Evolutionary conservation across 1,140 invertebrate species (phyloP), one percentile per base, ranked within the genome.

Genomic region (Aphis gossypii): DNA sequence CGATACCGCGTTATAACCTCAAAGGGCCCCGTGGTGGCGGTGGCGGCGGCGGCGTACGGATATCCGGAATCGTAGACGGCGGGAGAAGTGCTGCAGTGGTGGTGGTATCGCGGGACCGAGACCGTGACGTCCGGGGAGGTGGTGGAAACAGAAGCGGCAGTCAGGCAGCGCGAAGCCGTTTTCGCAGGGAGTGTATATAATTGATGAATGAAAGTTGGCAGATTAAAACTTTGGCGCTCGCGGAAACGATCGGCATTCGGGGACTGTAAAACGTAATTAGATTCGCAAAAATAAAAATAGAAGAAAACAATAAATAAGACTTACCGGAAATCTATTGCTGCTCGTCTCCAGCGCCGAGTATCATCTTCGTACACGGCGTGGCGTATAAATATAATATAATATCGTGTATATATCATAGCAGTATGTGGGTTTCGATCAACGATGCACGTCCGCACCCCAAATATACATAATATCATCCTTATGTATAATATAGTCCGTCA

Each of bases 161-260:
- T 14, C 46, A 30, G 48, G 48, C 25, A 11, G 48, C 25, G 44
- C 9, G 11, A 35, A 30, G 38, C 60, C 25, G 91, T 92, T 92
- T 92, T 83, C 82, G 68, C 82, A 30, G 68, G 68, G 82, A 84
- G 82, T 93, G 60, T 76, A 76, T 76, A 76, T 76, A 93, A 93
- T 93, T 93, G 92, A 93, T 93, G 92, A 83, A 93, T 93, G 82
- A 93, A 93, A 93, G 92, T 93, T 56, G 92, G 76, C 92, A 56
- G 82, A 93, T 86, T 93, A 93, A 93, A 93, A 92, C 90, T 92
- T 92, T 92, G 25, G 44, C 44, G 46, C 23, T 46, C 35, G 38
- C 56, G 92, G 35, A 93, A 93, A 5, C 92, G 76, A 93, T 93
- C 92, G 92, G 92, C 82, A 93, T 93, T 93, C 82, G 23, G 82